Evolutionary conservation across 2,797 vertebrate species (phyloP).

Genomic region (Rhinophrynus dorsalis): DNA sequence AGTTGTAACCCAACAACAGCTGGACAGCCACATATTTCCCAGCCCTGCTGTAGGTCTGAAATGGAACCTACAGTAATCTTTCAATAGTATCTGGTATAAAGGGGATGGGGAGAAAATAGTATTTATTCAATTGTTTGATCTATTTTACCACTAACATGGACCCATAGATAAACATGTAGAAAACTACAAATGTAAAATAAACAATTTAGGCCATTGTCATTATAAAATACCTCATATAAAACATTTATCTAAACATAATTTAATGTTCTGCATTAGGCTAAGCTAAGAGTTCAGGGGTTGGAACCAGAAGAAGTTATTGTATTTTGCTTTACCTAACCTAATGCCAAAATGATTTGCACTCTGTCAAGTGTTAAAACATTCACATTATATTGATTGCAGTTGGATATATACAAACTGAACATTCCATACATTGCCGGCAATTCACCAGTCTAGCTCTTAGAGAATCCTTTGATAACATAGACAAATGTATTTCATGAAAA

Average conservation of each 20-base stretch:
- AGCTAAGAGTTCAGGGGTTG: conserved; percentile 31
- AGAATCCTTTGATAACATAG: conserved; percentile 20
- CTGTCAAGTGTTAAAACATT: conserved; percentile 37
- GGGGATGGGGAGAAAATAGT: too few species aligned
- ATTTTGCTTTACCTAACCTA: conserved; percentile 17
- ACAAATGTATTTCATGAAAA: neutral
- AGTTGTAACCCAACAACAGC: too few species aligned
- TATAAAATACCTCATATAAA: conserved; percentile 7
- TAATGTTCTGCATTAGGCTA: conserved; percentile 12
- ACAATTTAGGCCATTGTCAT: conserved; percentile 13
- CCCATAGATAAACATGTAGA: conserved; percentile 5
- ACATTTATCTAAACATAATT: conserved; percentile 19
- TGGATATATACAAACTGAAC: conserved; percentile 27
- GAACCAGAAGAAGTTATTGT: conserved; percentile 14
- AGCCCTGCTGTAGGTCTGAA: too few species aligned
- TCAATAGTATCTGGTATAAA: too few species aligned
- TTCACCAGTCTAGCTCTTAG: neutral
- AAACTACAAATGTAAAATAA: conserved; percentile 26
- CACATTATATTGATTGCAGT: conserved; percentile 18
- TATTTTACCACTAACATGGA: neutral
- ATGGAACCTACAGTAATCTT: too few species aligned
- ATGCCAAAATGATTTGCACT: conserved; percentile 48
- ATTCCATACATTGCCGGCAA: conserved; percentile 34
- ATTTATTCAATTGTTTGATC: too few species aligned
- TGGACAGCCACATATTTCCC: too few species aligned